Conservation (phyloP, 1,140 invertebrate genomes). For the Drosophila dunni region DNA sequence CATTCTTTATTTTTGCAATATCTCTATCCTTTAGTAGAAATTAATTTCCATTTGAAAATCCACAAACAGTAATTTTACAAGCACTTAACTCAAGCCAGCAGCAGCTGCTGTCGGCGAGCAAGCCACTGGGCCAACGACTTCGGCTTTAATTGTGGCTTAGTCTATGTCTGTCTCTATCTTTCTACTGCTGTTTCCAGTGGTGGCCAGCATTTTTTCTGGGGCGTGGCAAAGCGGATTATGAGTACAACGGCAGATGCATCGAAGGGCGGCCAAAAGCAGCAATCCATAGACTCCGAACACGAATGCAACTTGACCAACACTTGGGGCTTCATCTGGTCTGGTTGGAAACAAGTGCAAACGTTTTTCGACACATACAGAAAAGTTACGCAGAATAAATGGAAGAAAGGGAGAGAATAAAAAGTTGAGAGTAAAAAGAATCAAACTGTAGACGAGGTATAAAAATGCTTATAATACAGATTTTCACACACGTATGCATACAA, state of each 20-base stretch:
- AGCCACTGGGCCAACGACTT: constrained; percentile 24
- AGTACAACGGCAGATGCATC: constrained; percentile 31
- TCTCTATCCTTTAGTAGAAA: constrained; percentile 46
- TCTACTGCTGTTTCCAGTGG: neutral
- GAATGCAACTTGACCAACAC: constrained; percentile 58
- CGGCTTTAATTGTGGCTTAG: neutral
- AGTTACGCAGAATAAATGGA: constrained; percentile 2
- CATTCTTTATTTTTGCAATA: constrained; percentile 11
- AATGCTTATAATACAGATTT: constrained; percentile 55
- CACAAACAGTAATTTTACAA: constrained; percentile 79
- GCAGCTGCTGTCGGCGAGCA: constrained; percentile 33
- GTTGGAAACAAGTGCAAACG: constrained; percentile 54
- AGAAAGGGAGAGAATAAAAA: constrained; percentile 11
- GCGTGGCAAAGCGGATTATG: constrained; percentile 74
- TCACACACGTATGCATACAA: constrained; percentile 12
- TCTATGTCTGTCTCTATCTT: neutral
- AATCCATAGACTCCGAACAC: constrained; percentile 34
- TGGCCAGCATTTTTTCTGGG: constrained; percentile 9
- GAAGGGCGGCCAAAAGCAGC: constrained; percentile 10
- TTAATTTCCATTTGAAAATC: constrained; percentile 72
- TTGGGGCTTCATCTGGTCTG: constrained; percentile 43
- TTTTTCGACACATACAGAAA: constrained; percentile 41
- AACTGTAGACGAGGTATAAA: constrained; percentile 39
- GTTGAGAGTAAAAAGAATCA: constrained; percentile 35
- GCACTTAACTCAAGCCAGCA: constrained; percentile 60